Evolutionary conservation across 1,140 invertebrate species (phyloP), one percentile per base, ranked within the genome.

Genomic region (Bombus huntii): DNA sequence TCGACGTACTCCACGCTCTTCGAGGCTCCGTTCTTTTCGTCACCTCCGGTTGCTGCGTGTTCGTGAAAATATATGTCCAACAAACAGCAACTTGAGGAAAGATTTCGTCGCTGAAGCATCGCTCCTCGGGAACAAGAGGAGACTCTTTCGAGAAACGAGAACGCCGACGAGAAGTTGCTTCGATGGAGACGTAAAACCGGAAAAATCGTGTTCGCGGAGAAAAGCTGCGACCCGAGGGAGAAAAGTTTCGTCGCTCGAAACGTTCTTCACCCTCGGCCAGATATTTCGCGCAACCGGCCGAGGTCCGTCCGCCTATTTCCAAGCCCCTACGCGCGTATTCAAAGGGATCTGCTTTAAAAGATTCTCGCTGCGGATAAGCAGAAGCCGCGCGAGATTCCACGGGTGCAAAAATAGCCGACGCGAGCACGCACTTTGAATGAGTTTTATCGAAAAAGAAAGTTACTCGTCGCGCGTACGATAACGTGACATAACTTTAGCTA

Each of bases 401-500:
- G 3, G 74, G 12, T 39, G 34, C 57, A 47, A n/a, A 62, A 77
- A 77, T 77, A 77, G 44, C 75, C 53, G 57, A 57, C 15, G 34
- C 39, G 42, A 34, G 77, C 2, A 31, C 42, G 13, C 28, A 47
- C 62, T 39, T 77, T 70, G 62, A 77, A 77, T 42, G 73, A 44
- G 65, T 44, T 68, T 57, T 65, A 77, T 76, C 62, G 34, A 37
- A 57, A 57, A 53, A 53, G 18, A 53, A 25, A 31, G 22, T 9
- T 53, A 44, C n/a, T 37, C 25, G 47, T 42, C 10, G 15, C 39
- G 39, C 12, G 28, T 68, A 39, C 44, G 25, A 68, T 57, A 77
- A 68, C 62, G 62, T 83, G 62, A 83, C 62, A 77, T 77, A 77
- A 77, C 65, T 9, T 22, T 22, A 18, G 42, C 47, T 83, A 78